Evolutionary conservation across 2,888 invertebrate genomes (phyloP), one percentile per base, ranked within the genome.

Genomic region (Athalia rosae): DNA sequence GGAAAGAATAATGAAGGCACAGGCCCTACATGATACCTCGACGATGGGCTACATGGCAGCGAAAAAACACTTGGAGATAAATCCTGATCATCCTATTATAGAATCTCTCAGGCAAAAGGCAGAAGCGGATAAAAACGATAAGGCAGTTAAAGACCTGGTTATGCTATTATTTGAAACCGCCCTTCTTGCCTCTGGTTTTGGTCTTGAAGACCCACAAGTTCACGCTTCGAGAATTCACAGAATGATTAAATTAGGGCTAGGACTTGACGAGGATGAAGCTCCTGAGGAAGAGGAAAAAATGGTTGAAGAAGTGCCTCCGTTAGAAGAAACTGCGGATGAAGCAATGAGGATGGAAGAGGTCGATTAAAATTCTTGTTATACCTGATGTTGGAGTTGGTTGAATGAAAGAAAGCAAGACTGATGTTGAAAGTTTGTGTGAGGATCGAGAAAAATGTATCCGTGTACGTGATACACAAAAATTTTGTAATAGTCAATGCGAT

Each of bases 1-100:
- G 94, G 94, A 94, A 85, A 90, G 94, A 45, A 94, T 94, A 86
- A 94, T 94, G 94, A 94, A 94, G 87, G 94, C 94, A 0, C 94
- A 94, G 85, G 94, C 94, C 76, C 90, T 94, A 41, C 87, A 94
- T 11, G 94, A 94, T 85, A 92, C 93, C 0, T 92, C 92, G 77
- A 94, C 94, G 76, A 93, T 94, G 93, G 94, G 94, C 28, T 94
- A 94, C 90, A 94, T 94, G 94, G 93, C 94, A 11, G 94, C 94
- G 82, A 94, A 94, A 90, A 94, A 94, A 88, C 93, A 94, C 84
- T 87, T 94, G 59, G 94, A 94, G 90, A 92, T 94, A 86, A 94
- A 94, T 86, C 94, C 94, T 13, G 93, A 94, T 82, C 94, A 94
- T 88, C 87, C 93, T 9, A 92, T 94, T 84, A 90, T 94, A 84